phyloP scores from a whole-genome alignment of 2,797 vertebrate genomes.

The Xyrichtys novacula region DNA sequence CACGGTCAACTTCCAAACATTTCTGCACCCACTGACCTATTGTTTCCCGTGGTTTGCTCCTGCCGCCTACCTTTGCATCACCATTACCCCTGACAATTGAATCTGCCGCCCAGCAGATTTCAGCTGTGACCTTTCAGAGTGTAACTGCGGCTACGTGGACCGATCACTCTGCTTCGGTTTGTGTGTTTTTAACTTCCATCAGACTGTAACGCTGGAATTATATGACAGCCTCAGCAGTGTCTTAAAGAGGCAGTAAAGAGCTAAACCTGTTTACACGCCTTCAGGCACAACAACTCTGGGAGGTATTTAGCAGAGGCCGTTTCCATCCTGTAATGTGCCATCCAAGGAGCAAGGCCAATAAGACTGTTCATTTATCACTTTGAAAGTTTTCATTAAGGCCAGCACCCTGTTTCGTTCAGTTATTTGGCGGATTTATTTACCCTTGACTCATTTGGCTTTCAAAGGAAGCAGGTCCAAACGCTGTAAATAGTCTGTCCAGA shows the following conservation, averaged over 20 bases:
- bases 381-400: constrained; percentile 63
- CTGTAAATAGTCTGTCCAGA: constrained; percentile 24
- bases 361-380: constrained; percentile 61
- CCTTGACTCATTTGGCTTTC: constrained; percentile 40
- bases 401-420: constrained; percentile 45
- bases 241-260: constrained; percentile 2
- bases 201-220: constrained; percentile 4
- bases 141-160: not conserved
- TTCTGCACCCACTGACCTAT: not conserved
- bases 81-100: constrained; percentile 5
- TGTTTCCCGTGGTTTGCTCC: not conserved
- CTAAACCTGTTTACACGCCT: constrained; percentile 18
- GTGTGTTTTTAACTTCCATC: constrained; percentile 7
- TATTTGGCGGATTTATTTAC: constrained; percentile 56
- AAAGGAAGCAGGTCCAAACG: constrained; percentile 16
- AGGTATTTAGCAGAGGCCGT: constrained; percentile 27
- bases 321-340: constrained; percentile 35
- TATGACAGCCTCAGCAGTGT: not conserved
- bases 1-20: not conserved
- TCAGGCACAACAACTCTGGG: not conserved
- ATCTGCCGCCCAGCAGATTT: constrained; percentile 24
- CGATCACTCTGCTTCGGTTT: not conserved
- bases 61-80: constrained; percentile 12
- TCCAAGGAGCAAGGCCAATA: constrained; percentile 40
- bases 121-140: constrained; percentile 33